A percentile compares a stretch with the other conserved stretches of the same genome.
These are phyloP conservation scores for Actinia tenebrosa DNA, from an alignment of 64 coral and sea anemone species.

Conservation along the genomic window DNA sequence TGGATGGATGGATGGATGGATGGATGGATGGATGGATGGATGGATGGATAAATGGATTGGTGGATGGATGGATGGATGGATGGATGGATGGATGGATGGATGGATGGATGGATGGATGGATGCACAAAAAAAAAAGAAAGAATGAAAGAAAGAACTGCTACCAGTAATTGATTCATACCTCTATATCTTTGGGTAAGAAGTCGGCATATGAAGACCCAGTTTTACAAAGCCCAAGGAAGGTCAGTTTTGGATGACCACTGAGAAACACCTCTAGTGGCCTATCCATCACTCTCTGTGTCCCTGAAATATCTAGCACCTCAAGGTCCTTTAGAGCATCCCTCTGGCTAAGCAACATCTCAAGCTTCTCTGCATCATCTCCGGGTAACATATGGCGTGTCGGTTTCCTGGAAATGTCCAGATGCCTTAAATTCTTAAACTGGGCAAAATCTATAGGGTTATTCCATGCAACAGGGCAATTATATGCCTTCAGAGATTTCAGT, in stretches of 20 bases:
- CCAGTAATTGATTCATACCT: conserved; percentile 24
- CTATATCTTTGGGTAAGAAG: conserved; percentile 45
- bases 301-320: conserved; percentile 72
- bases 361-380: conserved; percentile 50
- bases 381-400: conserved; percentile 19
- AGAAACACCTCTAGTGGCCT: conserved; percentile 59
- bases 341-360: conserved; percentile 36
- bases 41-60: background rate
- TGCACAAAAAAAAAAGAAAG: background rate
- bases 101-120: background rate
- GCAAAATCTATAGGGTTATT: conserved; percentile 61
- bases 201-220: conserved; percentile 62
- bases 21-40: too few species aligned
- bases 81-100: background rate
- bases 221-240: conserved; percentile 75
- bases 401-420: conserved; percentile 79
- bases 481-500: conserved; percentile 67
- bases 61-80: background rate
- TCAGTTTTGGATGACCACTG: conserved; percentile 53
- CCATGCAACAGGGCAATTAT: conserved; percentile 61
- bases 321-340: conserved; percentile 25
- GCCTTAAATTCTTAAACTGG: conserved; percentile 36
- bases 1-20: too few species aligned
- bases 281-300: conserved; percentile 50
- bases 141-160: background rate